Percentiles rank a stretch among this genome's conserved stretches.
These are phyloP conservation scores for Trachelus stipa DNA, from an alignment of 2,888 invertebrate genomes.

Conservation along the genomic window DNA sequence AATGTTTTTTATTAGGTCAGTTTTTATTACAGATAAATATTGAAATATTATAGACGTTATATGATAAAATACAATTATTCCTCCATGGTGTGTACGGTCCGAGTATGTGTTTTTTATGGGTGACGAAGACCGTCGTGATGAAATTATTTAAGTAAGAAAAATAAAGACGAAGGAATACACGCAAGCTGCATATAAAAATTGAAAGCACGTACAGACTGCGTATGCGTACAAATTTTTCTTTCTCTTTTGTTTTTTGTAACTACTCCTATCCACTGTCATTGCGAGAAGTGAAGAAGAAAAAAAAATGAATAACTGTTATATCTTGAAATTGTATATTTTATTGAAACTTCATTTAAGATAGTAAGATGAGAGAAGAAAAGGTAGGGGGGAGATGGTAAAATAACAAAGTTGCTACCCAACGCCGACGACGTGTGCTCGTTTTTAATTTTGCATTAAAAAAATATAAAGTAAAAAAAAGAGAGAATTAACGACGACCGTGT, in stretches of 20 bases:
- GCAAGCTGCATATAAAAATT: constrained; percentile 32
- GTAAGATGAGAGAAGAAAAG: not conserved
- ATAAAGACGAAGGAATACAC: constrained; percentile 18
- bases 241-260: no score
- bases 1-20: constrained; percentile 58
- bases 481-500: constrained; percentile 28
- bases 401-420: not conserved
- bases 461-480: constrained; percentile 18
- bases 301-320: not conserved
- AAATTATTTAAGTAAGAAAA: not conserved
- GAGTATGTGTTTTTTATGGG: not conserved
- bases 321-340: not conserved
- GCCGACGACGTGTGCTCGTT: not conserved
- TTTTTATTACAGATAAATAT: constrained; percentile 57
- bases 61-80: constrained; percentile 48
- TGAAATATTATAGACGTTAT: constrained; percentile 54
- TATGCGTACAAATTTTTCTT: not conserved
- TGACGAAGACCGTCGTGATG: not conserved
- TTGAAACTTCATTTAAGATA: not conserved
- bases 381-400: not conserved
- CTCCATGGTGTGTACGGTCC: constrained; percentile 49
- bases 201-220: not conserved
- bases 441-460: constrained; percentile 4
- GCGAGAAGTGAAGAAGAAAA: not conserved
- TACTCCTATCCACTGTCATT: not conserved